Evolutionary conservation across 2,888 invertebrate species (phyloP), one percentile per base, ranked within the genome.

Genomic region (Blomia tropicalis): DNA sequence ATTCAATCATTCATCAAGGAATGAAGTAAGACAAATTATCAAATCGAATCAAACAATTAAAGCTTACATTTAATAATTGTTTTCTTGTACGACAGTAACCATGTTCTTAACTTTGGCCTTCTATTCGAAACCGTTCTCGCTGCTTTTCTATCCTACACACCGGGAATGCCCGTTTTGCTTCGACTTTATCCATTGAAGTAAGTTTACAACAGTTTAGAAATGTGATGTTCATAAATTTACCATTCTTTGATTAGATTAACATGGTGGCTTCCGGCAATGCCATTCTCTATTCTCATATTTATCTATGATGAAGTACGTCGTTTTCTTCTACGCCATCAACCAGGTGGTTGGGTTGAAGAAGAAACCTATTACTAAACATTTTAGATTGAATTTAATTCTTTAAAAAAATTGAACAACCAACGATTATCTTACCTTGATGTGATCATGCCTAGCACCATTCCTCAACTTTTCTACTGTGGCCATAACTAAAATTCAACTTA

Each of bases 201-300:
- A 47, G 51, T 47, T 19, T 47, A 7, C 7, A 36, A 17, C 36
- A 7, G 36, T 14, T 19, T 19, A n/a, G n/a, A n/a, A n/a, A n/a
- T n/a, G n/a, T n/a, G n/a, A n/a, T 47, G 7, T 14, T 25, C n/a
- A 7, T 32, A 31, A 56, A 11, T 31, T 23, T 7, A 56, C 22
- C 7, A 4, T n/a, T 58, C 30, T 30, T 22, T n/a, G 17, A 7
- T 5, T 75, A 93, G 95, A 80, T 88, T 92, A 77, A 87, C 89
- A 72, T 96, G 95, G 95, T 96, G 95, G 95, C 80, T 96, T 78
- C 92, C 92, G 70, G 93, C 92, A 71, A 80, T 96, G 75, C 95
- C 95, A 71, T 96, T 96, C 83, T 89, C 90, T 82, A 79, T 95
- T 78, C 83, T 91, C 74, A 95, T 96, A 80, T 95, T 95, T 82